Evolutionary conservation across 64 coral and sea anemone genomes (phyloP).

Genomic region (Actinia tenebrosa): DNA sequence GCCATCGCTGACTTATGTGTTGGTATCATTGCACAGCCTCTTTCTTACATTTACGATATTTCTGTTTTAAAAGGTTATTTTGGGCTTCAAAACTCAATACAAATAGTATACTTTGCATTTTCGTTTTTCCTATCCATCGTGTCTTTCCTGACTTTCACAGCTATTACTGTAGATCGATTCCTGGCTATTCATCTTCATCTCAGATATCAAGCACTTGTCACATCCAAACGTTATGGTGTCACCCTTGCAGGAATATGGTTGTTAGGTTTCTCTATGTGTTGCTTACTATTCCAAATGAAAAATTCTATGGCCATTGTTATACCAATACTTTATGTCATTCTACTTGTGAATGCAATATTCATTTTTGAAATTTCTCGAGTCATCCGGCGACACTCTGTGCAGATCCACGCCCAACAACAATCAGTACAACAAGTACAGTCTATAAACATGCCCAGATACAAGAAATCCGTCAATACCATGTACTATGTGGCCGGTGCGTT

Average conservation of each 20-base stretch:
- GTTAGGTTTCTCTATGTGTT: not conserved
- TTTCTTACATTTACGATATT: not conserved
- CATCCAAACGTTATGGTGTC: not conserved
- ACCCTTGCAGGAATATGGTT: not conserved
- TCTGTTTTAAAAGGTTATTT: not conserved
- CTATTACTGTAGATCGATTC: conserved; percentile 38
- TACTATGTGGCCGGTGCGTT: not conserved
- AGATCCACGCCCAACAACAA: not conserved
- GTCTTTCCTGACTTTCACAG: conserved; percentile 25
- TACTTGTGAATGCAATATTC: too few relatives aligned
- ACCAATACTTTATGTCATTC: too few relatives aligned
- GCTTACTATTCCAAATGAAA: not conserved
- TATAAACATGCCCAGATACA: not conserved
- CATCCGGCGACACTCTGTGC: too few relatives aligned
- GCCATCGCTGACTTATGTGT: conserved; percentile 49
- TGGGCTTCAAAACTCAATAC: not conserved
- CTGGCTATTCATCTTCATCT: conserved; percentile 29
- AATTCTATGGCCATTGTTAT: not conserved
- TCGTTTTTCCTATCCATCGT: not conserved
- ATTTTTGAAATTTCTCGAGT: too few relatives aligned
- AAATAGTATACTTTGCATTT: not conserved
- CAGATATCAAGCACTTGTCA: conserved; percentile 32
- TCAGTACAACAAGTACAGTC: not conserved
- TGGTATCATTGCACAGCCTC: conserved; percentile 40
- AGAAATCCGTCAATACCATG: conserved; percentile 7